Base-by-base conservation (phyloP, 2,888 invertebrate genomes). In the Drosophila sordidula region DNA sequence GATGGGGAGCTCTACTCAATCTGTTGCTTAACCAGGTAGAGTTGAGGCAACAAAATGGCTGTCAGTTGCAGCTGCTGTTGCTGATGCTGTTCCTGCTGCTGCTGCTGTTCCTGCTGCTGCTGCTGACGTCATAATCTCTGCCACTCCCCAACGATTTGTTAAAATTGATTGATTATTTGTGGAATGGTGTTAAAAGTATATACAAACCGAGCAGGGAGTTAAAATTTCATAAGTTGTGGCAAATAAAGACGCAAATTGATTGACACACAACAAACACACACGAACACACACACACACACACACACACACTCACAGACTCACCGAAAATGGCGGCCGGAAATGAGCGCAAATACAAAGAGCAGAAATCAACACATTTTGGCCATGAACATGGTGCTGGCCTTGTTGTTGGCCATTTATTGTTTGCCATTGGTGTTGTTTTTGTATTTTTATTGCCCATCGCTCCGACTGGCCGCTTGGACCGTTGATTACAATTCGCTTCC, bases 401-500 rank as follows among this genome's bases (percentile, higher is more conserved):
- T 82, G 22, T 54, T 63, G 59, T 65, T 76, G 51, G 61, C 36
- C 68, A 52, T 86, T 80, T 59, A 61, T 62, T 62, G 45, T 50
- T 64, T 47, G 49, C 56, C 46, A 51, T 67, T 77, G 9, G 42
- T 78, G 50, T 64, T 72, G 41, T 66, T 67, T 50, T 52, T 42
- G 52, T 50, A 47, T 51, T 76, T 74, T 76, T 75, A 75, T 72
- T 72, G 72, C 56, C 64, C 62, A 62, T 41, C 69, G 65, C 34
- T 55, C 58, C 58, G 68, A 46, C 58, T 59, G 77, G 57, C 65
- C 56, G 52, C 42, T 67, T 75, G 62, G 67, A 47, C 66, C 75
- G 84, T 89, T 89, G 89, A 85, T 85, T 85, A 84, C 85, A 76
- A 81, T 84, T 81, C 82, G 65, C 89, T 89, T 87, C 85, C 85